Conservation (phyloP, 2,797 vertebrate genomes). For the Gastrophryne carolinensis region DNA sequence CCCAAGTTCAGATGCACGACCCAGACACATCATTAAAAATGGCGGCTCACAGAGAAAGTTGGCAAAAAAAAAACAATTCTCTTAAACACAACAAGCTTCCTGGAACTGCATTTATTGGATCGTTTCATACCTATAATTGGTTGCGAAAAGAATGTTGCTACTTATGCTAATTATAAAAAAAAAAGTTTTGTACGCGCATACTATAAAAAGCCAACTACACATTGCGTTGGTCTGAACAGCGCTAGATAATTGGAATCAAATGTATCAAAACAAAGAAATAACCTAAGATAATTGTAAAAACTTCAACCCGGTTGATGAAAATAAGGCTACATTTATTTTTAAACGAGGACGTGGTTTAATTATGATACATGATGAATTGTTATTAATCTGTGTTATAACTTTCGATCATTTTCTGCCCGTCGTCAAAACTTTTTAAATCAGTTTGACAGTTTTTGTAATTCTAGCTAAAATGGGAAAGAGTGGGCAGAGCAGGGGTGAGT, state of each 20-base stretch:
- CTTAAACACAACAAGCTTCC: neutral
- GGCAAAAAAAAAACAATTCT: neutral
- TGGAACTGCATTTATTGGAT: neutral
- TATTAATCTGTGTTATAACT: neutral
- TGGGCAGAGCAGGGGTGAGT: too few species aligned
- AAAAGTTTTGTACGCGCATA: neutral
- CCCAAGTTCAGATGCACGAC: neutral
- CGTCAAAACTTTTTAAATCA: neutral
- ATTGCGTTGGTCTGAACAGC: neutral
- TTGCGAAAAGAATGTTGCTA: neutral
- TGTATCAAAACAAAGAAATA: conserved; percentile 6
- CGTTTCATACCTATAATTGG: conserved; percentile 11
- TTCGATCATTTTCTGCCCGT: neutral
- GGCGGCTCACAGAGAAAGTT: too few species aligned
- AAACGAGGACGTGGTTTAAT: too few species aligned
- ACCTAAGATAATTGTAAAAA: too few species aligned
- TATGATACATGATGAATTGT: too few species aligned
- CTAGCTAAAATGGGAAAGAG: neutral
- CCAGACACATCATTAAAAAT: too few species aligned
- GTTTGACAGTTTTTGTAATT: neutral
- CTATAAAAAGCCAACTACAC: neutral
- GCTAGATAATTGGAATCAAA: neutral
- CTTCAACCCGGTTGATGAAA: too few species aligned
- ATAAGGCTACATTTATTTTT: too few species aligned
- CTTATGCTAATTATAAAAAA: conserved; percentile 1